Evolutionary conservation across 1,140 invertebrate species (phyloP), one percentile per base, ranked within the genome.

Genomic region (Matsumurasca onukii): DNA sequence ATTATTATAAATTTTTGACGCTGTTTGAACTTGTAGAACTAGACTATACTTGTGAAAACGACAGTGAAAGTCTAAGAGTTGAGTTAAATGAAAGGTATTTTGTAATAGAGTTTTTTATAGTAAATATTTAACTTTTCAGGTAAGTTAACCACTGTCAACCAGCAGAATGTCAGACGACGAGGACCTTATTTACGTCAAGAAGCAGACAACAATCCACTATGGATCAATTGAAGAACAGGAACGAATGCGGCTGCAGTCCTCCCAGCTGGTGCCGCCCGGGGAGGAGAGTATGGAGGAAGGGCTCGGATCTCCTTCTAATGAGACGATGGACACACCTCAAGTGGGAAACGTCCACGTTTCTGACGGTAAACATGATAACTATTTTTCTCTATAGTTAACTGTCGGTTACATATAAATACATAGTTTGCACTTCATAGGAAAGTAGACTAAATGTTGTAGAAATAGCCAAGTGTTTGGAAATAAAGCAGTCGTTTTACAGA

Each of bases 101-200:
- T n/a, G n/a, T n/a, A n/a, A n/a, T n/a, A n/a, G n/a, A n/a, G n/a
- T n/a, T n/a, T n/a, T n/a, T n/a, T n/a, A n/a, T n/a, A n/a, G n/a
- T n/a, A n/a, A n/a, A n/a, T n/a, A n/a, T n/a, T n/a, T n/a, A n/a
- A n/a, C n/a, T n/a, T n/a, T n/a, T n/a, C n/a, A n/a, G n/a, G n/a
- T n/a, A n/a, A n/a, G n/a, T n/a, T n/a, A n/a, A n/a, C n/a, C n/a
- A n/a, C n/a, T n/a, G n/a, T n/a, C n/a, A n/a, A n/a, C n/a, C n/a
- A 45, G 20, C n/a, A 68, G 20, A 24, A 96, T 95, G 94, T 95
- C 92, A 30, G 93, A 95, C 76, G 94, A 95, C 70, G 92, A 95
- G 73, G 92, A 93, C 76, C 75, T 91, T 51, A 78, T 84, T 52
- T 88, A 90, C 72, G 80, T 88, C 0, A 94, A 94, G 77, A 89